These are phyloP conservation scores for Drosophila micromelanica DNA, from an alignment of 1,140 invertebrate species.

Conservation along the genomic window DNA sequence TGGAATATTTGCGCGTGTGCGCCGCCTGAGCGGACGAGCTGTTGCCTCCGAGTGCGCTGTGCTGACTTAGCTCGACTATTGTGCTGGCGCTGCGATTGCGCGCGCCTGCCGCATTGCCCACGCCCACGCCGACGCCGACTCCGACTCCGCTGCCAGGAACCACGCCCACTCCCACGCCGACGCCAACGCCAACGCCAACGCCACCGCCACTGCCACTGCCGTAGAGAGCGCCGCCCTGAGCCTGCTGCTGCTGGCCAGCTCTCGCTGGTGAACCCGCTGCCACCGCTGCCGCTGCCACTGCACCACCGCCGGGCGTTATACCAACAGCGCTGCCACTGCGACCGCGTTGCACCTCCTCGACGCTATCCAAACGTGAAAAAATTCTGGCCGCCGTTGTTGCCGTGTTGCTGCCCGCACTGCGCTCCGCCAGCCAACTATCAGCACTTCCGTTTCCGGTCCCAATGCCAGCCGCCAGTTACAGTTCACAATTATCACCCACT, in stretches of 20 bases:
- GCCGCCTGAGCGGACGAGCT: neutral
- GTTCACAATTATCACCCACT: slow-evolving; percentile 9
- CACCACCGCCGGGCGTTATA: slow-evolving; percentile 53
- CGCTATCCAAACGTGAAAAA: slow-evolving; percentile 82
- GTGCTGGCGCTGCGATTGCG: slow-evolving; percentile 73
- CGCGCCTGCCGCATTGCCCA: slow-evolving; percentile 36
- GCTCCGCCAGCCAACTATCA: slow-evolving; percentile 35
- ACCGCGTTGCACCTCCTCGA: slow-evolving; percentile 81
- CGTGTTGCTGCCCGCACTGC: slow-evolving; percentile 60
- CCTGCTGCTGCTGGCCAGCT: slow-evolving; percentile 65
- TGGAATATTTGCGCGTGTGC: slow-evolving; percentile 56
- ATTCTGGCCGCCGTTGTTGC: slow-evolving; percentile 84
- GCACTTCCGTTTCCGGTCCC: slow-evolving; percentile 24
- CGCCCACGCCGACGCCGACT: slow-evolving; percentile 42
- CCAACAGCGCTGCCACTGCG: slow-evolving; percentile 82
- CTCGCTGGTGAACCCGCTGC: slow-evolving; percentile 75
- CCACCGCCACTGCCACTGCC: slow-evolving; percentile 38
- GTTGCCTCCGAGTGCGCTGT: slow-evolving; percentile 11
- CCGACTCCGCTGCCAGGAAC: neutral
- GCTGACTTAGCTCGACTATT: slow-evolving; percentile 63
- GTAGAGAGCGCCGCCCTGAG: slow-evolving; percentile 41
- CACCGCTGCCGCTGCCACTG: slow-evolving; percentile 57
- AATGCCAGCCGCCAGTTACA: slow-evolving; percentile 13
- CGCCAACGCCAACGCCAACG: slow-evolving; percentile 28
- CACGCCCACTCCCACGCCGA: slow-evolving; percentile 41